Evolutionary conservation across 2,113 vertebrate species (phyloP), one percentile per base, ranked within the genome.

Genomic region (Ranitomeya variabilis): DNA sequence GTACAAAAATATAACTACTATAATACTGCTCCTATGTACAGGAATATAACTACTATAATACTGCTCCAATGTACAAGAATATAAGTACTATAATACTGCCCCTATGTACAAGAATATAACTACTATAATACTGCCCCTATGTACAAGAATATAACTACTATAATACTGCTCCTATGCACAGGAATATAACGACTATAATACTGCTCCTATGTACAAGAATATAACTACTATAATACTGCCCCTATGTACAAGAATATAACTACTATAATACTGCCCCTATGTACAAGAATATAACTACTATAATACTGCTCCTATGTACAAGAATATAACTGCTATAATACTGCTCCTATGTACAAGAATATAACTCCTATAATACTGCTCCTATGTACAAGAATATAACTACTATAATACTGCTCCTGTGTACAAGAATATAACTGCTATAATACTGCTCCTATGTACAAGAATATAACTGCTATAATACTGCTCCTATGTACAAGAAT

Each of bases 91-190:
- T 71, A 71, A 71, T 71, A 71, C 67, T 71, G 23, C 23, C 67
- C 23, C 67, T 71, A 71, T 31, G 67, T 71, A 31, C 67, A 71
- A 31, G 23, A 71, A 71, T 71, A 71, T 71, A 71, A 26, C n/a
- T 71, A 31, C 67, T 71, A 71, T 71, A 31, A 71, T 71, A 71
- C n/a, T 71, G 19, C 67, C 9, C 7, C 23, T 71, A 71, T 71
- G 67, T 71, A 71, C 67, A 71, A 31, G 67, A 71, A 71, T 71
- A 31, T 71, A 71, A 71, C 67, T 71, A 71, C 67, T 31, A 71
- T 71, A 71, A 14, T 71, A 71, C 67, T 71, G 12, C 67, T 0
- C 67, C 67, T 31, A 31, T 71, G 67, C 23, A 67, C 66, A 67
- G 23, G 66, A 67, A 71, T 26, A 71, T 71, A 71, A 71, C 11